phyloP scores from a whole-genome alignment of 2,888 invertebrate genomes.

The Monoplex corrugatus region DNA sequence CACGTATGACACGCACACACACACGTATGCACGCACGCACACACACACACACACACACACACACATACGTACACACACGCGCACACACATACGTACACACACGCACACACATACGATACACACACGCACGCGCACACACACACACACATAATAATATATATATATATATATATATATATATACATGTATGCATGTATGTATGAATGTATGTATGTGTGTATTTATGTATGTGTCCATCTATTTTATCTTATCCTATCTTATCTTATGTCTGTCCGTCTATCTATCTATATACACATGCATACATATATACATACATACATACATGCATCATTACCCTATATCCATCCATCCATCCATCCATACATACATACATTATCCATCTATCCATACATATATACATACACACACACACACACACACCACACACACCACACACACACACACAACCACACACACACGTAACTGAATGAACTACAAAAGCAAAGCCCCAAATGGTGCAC shows the following conservation, averaged over 20 bases:
- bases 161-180: neutral
- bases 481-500: no score
- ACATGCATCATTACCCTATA: neutral
- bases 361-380: neutral
- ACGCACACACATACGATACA: neutral
- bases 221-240: neutral
- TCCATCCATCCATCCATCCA: neutral
- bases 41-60: neutral
- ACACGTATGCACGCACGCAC: conserved; percentile 13
- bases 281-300: neutral
- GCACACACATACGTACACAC: neutral
- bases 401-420: neutral
- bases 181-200: neutral
- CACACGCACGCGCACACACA: neutral
- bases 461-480: no score
- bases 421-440: no score
- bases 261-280: neutral
- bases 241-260: neutral
- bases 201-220: neutral
- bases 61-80: conserved; percentile 24
- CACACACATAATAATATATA: neutral
- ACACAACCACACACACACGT: no score
- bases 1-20: neutral
- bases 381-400: neutral
- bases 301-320: neutral